Conservation (phyloP, 2,797 vertebrate species). For the Denticeps clupeoides region DNA sequence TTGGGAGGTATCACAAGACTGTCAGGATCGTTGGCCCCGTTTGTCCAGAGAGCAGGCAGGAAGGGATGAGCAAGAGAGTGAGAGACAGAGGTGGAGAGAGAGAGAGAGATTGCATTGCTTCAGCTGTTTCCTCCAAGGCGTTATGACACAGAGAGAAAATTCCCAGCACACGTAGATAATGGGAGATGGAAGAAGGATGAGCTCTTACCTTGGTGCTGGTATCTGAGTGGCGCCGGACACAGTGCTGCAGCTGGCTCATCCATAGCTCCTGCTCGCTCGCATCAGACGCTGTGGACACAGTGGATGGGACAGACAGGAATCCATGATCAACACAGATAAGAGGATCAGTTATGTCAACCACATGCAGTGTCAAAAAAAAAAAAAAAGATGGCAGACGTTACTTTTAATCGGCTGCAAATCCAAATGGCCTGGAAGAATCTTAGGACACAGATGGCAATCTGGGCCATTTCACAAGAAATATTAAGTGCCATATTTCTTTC, state of each 20-base stretch:
- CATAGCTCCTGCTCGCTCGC: conserved; percentile 76
- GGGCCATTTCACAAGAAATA: background rate
- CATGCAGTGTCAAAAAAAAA: background rate
- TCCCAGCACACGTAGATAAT: background rate
- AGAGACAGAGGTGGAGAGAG: background rate
- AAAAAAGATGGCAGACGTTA: background rate
- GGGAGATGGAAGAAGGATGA: background rate
- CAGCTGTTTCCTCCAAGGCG: no score
- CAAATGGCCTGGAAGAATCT: no score
- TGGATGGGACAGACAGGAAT: no score
- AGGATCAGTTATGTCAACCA: no score
- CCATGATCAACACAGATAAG: background rate
- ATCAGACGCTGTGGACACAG: conserved; percentile 59
- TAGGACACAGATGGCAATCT: background rate
- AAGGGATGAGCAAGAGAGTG: background rate
- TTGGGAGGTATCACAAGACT: background rate
- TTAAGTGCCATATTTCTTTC: background rate
- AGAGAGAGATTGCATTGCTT: no score
- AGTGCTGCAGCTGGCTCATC: conserved; percentile 84
- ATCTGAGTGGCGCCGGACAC: conserved; percentile 77
- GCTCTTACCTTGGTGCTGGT: conserved; percentile 65
- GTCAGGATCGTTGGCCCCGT: background rate
- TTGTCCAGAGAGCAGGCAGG: no score
- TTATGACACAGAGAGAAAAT: background rate
- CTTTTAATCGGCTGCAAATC: background rate